Percentiles rank a stretch among this genome's conserved stretches.
phyloP scores from a whole-genome alignment of 2,888 invertebrate genomes.

The Drosophila fulvimacula region DNA sequence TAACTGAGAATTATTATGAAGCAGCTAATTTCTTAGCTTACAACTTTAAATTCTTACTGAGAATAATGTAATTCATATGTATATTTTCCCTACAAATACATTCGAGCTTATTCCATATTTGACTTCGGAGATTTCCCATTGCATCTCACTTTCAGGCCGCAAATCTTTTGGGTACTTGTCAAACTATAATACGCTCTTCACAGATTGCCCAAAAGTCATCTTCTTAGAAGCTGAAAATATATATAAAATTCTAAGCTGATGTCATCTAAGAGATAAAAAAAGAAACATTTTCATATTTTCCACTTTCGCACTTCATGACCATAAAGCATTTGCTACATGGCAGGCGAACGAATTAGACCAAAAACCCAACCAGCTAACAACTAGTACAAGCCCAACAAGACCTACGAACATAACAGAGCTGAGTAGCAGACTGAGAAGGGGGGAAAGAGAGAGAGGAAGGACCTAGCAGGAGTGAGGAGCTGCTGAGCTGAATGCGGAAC shows the following conservation, averaged over 20 bases:
- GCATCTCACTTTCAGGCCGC: not conserved
- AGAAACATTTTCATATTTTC: conserved; percentile 71
- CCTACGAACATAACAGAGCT: conserved; percentile 31
- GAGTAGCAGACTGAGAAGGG: conserved; percentile 1
- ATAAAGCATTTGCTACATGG: conserved; percentile 72
- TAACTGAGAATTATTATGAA: no score
- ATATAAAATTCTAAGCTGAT: conserved; percentile 38
- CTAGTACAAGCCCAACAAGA: conserved; percentile 37
- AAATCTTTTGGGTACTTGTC: not conserved
- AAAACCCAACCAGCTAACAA: conserved; percentile 47
- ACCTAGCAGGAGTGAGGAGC: not conserved
- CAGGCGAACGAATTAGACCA: conserved; percentile 71
- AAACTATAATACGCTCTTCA: not conserved
- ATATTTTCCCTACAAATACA: not conserved
- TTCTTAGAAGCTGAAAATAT: not conserved
- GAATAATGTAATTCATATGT: no score
- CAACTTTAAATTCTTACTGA: no score
- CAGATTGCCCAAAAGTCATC: not conserved
- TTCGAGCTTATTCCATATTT: not conserved
- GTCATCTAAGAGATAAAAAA: conserved; percentile 43
- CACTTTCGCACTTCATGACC: conserved; percentile 80
- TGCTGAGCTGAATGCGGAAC: conserved; percentile 41
- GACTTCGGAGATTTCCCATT: not conserved
- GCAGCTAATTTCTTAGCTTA: not conserved
- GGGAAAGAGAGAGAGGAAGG: conserved; percentile 10